Conservation (phyloP, 1,140 invertebrate species). For the Drosophila jambulina region DNA sequence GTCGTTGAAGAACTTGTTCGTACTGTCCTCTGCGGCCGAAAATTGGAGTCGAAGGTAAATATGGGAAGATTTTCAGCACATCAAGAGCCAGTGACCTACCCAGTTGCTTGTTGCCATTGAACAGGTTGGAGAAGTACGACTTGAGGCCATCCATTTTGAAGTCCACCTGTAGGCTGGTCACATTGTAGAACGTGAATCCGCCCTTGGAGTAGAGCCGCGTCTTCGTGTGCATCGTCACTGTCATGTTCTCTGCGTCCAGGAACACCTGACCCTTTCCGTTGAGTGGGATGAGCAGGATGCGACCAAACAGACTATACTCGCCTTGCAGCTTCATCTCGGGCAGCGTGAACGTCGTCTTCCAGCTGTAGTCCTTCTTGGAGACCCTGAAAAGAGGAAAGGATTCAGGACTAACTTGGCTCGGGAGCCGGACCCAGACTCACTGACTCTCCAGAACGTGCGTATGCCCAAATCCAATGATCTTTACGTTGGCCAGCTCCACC, state of each 20-base stretch:
- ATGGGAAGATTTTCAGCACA: not conserved
- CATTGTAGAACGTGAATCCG: constrained; percentile 88
- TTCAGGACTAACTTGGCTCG: not conserved
- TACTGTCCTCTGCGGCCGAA: constrained; percentile 87
- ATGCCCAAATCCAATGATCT: constrained; percentile 88
- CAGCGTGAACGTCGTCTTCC: constrained; percentile 88
- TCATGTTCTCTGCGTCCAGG: constrained; percentile 87
- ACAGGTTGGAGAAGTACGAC: constrained; percentile 79
- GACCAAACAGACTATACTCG: constrained; percentile 89
- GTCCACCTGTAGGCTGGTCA: constrained; percentile 85
- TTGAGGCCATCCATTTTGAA: constrained; percentile 80
- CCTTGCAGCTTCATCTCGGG: constrained; percentile 89
- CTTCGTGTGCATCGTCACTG: constrained; percentile 88
- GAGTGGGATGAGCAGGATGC: constrained; percentile 89
- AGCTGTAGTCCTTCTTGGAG: constrained; percentile 87
- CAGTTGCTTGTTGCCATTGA: constrained; percentile 82
- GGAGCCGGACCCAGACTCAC: constrained; percentile 78
- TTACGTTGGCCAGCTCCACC: constrained; percentile 88
- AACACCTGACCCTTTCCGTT: constrained; percentile 89
- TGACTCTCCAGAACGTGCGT: constrained; percentile 88
- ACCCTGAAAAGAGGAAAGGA: constrained; percentile 84
- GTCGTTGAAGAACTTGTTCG: constrained; percentile 89
- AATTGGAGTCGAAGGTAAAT: not conserved
- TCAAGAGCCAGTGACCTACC: constrained; percentile 39
- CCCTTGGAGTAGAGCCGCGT: constrained; percentile 87